Evolutionary conservation across 2,888 invertebrate species (phyloP).

Genomic region (Alloscopus bannaensis): DNA sequence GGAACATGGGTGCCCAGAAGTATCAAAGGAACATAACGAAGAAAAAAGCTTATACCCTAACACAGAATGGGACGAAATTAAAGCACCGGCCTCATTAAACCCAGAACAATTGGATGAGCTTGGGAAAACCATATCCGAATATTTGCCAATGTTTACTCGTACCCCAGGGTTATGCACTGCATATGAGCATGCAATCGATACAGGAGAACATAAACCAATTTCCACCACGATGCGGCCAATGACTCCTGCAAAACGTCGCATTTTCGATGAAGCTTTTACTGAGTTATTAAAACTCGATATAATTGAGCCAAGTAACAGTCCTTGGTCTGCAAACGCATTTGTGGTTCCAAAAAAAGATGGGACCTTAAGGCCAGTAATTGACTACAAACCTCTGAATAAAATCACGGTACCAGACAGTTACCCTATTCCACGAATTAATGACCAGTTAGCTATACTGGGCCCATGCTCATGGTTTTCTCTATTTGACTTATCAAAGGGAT

Average conservation of each 20-base stretch:
- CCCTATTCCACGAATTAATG: conserved; percentile 74
- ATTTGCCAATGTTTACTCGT: conserved; percentile 34
- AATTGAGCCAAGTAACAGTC: conserved; percentile 53
- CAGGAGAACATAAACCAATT: conserved; percentile 41
- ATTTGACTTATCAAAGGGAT: conserved; percentile 74
- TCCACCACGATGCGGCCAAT: conserved; percentile 45
- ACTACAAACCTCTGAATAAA: conserved; percentile 74
- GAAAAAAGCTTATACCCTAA: background rate
- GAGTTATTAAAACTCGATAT: conserved; percentile 60
- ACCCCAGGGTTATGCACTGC: conserved; percentile 38
- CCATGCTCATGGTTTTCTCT: conserved; percentile 73
- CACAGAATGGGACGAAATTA: background rate
- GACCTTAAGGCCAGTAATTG: conserved; percentile 73
- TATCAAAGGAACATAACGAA: background rate
- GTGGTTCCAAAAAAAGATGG: conserved; percentile 74
- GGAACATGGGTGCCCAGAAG: background rate
- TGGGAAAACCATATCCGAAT: background rate
- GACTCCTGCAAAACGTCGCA: conserved; percentile 53
- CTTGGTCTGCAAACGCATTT: conserved; percentile 62
- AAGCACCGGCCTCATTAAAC: background rate
- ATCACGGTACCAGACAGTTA: conserved; percentile 74
- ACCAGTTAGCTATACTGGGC: conserved; percentile 74
- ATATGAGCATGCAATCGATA: conserved; percentile 55
- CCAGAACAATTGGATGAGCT: background rate
- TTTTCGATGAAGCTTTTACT: conserved; percentile 55